Evolutionary conservation across 2,113 vertebrate genomes (phyloP), one percentile per base, ranked within the genome.

Genomic region (Protobothrops mucrosquamatus): DNA sequence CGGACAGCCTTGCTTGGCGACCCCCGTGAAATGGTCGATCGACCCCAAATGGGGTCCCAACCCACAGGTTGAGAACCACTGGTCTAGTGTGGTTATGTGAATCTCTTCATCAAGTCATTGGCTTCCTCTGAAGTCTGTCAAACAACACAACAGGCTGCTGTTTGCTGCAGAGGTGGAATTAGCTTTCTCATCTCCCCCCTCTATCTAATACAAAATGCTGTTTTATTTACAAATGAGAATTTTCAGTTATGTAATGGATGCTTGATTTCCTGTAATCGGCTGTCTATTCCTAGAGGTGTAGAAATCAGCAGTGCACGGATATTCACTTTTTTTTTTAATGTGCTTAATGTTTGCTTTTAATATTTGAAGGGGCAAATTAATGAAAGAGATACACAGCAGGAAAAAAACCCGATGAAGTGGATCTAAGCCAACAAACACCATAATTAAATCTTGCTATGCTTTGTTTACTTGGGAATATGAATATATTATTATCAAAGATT

Each of bases 401-500:
- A 74, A 96, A 91, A 91, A 94, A 69, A 15, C 0, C 26, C 88
- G 61, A 87, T 57, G 89, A 96, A 23, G 55, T 94, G 90, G 46
- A 18, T 93, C 93, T 89, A 88, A 34, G 86, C 89, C 95, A 93
- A 93, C 81, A 95, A 90, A 48, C 93, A 94, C 93, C 34, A 91
- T 81, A 95, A 96, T 97, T 97, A 96, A 29, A 69, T 93, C 86
- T 92, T 51, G 91, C 43, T 4, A 39, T 92, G 12, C 88, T 96
- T 94, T 96, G 56, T 95, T 96, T 97, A 94, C 94, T 93, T 96
- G 92, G 24, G 64, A 96, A 93, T 95, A 95, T 94, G 90, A 94
- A 96, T 96, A 93, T 91, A 95, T 97, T 96, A 95, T 93, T 93
- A 92, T 93, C 15, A 94, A 97, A 94, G 94, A 94, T 93, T 92